A percentile compares a stretch with the other conserved stretches of the same genome.
Evolutionary conservation across 2,113 vertebrate genomes (phyloP).

Genomic region (Channa argus): DNA sequence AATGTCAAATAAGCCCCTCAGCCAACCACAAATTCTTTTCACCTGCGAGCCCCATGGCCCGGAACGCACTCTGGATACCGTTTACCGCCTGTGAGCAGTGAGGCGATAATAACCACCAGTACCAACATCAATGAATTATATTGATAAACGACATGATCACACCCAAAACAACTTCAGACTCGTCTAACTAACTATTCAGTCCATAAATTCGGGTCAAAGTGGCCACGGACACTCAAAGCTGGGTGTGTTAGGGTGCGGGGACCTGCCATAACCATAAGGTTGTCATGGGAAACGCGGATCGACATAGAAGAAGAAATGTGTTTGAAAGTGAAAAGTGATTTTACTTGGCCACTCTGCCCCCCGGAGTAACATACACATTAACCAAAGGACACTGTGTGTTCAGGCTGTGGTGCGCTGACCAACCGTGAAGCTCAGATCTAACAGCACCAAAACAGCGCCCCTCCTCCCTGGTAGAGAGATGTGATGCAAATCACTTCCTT

Average conservation of each 20-base stretch:
- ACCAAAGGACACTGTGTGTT: conserved; percentile 4
- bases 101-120: background rate
- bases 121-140: conserved; percentile 4
- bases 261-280: background rate
- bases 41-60: background rate
- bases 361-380: background rate
- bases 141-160: background rate
- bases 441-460: conserved; percentile 58
- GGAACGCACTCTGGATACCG: background rate
- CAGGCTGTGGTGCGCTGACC: conserved; percentile 8
- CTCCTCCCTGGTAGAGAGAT: conserved; percentile 50
- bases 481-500: conserved; percentile 85
- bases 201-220: background rate
- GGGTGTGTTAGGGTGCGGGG: background rate
- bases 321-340: too few species aligned
- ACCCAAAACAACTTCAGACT: background rate
- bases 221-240: too few species aligned
- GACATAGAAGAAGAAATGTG: too few species aligned
- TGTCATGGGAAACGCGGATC: too few species aligned
- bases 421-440: conserved; percentile 32
- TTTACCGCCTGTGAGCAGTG: background rate
- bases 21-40: conserved; percentile 14
- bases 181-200: background rate
- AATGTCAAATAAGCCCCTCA: conserved; percentile 38
- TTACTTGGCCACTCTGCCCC: too few species aligned